Percentiles rank a stretch among this genome's conserved stretches.
phyloP scores from a whole-genome alignment of 2,113 vertebrate genomes.

The Erythrocebus patas region DNA sequence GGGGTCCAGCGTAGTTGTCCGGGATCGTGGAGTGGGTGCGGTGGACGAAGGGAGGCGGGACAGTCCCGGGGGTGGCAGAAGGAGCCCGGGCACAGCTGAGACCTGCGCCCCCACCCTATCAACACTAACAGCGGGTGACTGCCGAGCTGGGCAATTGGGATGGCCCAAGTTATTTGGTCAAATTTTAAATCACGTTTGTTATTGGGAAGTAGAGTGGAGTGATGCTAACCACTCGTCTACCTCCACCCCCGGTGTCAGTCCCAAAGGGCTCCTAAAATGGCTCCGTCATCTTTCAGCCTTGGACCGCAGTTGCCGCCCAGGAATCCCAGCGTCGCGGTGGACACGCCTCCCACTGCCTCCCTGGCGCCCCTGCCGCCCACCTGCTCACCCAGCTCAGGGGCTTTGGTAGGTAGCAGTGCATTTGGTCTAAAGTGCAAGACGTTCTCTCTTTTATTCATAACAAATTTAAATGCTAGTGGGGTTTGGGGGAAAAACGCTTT shows the following conservation, averaged over 20 bases:
- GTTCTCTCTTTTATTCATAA: neutral
- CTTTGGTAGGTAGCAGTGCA: neutral
- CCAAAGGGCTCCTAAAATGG: neutral
- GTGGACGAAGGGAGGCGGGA: neutral
- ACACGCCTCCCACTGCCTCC: accelerated
- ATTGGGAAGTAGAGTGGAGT: neutral
- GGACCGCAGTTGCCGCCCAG: neutral
- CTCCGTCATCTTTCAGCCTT: neutral
- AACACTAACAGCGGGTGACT: too few relatives aligned
- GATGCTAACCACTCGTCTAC: neutral
- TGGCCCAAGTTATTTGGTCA: neutral
- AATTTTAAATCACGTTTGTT: neutral
- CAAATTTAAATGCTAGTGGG: neutral
- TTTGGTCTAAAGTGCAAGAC: too few relatives aligned
- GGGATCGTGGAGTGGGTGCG: too few relatives aligned
- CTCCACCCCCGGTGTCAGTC: too few relatives aligned
- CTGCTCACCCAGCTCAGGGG: too few relatives aligned
- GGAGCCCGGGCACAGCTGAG: neutral
- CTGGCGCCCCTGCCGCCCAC: neutral
- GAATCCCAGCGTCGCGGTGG: too few relatives aligned
- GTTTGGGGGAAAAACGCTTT: neutral
- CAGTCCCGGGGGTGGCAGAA: too few relatives aligned
- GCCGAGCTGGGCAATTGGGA: neutral
- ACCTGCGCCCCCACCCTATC: neutral
- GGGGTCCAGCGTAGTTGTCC: neutral